phyloP scores from a whole-genome alignment of 2,113 vertebrate species.

The Sapayoa aenigma region DNA sequence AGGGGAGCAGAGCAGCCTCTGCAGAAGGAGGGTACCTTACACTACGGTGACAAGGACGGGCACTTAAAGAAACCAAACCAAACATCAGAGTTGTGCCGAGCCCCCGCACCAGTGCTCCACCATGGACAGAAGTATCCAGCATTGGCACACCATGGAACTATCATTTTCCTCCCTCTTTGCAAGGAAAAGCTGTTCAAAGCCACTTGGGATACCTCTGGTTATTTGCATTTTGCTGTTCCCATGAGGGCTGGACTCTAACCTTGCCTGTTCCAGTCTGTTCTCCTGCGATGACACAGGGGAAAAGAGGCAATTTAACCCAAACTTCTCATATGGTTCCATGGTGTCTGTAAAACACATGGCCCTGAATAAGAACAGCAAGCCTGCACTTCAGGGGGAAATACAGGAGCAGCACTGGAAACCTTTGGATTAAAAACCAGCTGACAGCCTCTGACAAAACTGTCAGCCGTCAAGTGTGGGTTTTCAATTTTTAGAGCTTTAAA shows the following conservation, averaged over 20 bases:
- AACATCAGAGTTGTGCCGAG: not conserved
- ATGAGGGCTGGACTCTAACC: not conserved
- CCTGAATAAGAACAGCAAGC: not conserved
- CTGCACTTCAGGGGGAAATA: not conserved
- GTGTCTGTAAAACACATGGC: not conserved
- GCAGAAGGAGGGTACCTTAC: accelerated
- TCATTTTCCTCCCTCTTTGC: not conserved
- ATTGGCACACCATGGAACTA: not conserved
- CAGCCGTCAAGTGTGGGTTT: not conserved
- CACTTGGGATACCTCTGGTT: not conserved
- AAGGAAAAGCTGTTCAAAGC: not conserved
- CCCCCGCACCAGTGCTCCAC: not conserved
- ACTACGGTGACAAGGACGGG: not conserved
- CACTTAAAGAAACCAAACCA: not conserved
- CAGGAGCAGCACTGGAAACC: not conserved
- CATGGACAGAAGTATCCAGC: not conserved
- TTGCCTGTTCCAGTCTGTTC: not conserved
- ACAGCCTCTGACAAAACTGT: not conserved
- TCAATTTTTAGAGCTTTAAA: not conserved
- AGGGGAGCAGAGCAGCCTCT: not conserved
- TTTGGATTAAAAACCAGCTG: not conserved
- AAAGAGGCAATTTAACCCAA: not conserved
- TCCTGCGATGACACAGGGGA: not conserved
- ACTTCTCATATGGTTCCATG: not conserved
- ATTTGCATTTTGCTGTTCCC: not conserved